Evolutionary conservation across 2,888 invertebrate species (phyloP).

Genomic region (Stenolophus ochropezus): DNA sequence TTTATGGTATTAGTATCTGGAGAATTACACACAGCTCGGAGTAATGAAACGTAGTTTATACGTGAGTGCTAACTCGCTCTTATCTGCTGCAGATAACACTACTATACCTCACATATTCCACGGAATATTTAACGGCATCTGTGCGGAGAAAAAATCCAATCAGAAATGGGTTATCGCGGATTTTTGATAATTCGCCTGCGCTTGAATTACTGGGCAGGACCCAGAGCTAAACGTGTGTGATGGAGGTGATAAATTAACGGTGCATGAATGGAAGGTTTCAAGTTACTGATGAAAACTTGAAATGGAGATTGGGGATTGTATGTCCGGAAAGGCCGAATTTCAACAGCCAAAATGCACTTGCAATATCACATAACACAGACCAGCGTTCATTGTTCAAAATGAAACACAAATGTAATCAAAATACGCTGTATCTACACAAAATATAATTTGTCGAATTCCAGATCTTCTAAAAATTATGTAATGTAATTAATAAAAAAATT

Average conservation of each 20-base stretch:
- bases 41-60: conserved; percentile 57
- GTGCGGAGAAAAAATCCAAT: conserved; percentile 13
- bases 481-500: no score
- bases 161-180: conserved; percentile 23
- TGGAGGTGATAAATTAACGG: conserved; percentile 39
- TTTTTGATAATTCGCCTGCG: conserved; percentile 30
- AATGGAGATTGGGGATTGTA: background rate
- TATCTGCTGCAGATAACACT: conserved; percentile 52
- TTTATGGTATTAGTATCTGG: conserved; percentile 48
- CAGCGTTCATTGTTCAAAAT: background rate
- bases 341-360: background rate
- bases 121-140: conserved; percentile 43
- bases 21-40: conserved; percentile 44
- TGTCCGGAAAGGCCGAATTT: conserved; percentile 28
- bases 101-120: conserved; percentile 25
- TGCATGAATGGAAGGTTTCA: conserved; percentile 35
- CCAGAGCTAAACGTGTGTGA: conserved; percentile 13
- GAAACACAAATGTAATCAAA: no score
- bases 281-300: conserved; percentile 21
- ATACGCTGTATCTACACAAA: no score
- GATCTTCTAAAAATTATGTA: no score
- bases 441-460: no score
- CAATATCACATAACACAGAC: background rate
- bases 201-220: conserved; percentile 19
- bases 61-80: conserved; percentile 49